Conservation (phyloP, 2,888 invertebrate genomes). For the Andrena trimmerana region DNA sequence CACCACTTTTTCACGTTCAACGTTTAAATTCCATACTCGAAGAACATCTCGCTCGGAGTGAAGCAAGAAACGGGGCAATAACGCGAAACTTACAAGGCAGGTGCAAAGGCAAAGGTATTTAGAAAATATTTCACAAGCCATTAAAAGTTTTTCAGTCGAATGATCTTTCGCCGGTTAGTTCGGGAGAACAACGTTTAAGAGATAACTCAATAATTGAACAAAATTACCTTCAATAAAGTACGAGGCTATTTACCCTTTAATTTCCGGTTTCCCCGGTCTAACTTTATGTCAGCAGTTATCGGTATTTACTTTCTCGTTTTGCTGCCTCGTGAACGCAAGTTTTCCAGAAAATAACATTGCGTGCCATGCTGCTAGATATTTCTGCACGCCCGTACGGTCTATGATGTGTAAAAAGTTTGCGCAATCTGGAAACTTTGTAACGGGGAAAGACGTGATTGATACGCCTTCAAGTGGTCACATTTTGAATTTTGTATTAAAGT, state of each 20-base stretch:
- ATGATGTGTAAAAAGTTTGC: background rate
- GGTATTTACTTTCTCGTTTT: conserved; percentile 28
- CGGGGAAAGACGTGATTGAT: background rate
- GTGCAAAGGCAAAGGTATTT: conserved; percentile 8
- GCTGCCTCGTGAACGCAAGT: background rate
- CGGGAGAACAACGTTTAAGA: conserved; percentile 12
- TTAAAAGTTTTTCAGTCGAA: conserved; percentile 31
- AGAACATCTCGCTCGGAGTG: background rate
- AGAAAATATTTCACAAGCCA: conserved; percentile 27
- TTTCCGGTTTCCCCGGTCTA: conserved; percentile 4
- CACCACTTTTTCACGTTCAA: too few species aligned
- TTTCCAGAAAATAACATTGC: conserved; percentile 8
- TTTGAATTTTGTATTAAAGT: background rate
- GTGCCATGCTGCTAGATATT: background rate
- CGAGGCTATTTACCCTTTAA: conserved; percentile 23
- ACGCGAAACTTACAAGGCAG: background rate
- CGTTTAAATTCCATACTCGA: background rate
- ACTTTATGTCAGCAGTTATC: conserved; percentile 30
- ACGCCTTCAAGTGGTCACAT: background rate
- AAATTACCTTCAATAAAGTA: conserved; percentile 19
- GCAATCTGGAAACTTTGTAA: background rate
- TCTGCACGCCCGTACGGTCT: background rate
- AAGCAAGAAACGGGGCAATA: background rate
- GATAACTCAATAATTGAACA: conserved; percentile 39
- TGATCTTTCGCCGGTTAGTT: conserved; percentile 13